These are phyloP conservation scores for Pseudomyrmex flavicornis DNA, from an alignment of 1,140 invertebrate species.

Conservation along the genomic window DNA sequence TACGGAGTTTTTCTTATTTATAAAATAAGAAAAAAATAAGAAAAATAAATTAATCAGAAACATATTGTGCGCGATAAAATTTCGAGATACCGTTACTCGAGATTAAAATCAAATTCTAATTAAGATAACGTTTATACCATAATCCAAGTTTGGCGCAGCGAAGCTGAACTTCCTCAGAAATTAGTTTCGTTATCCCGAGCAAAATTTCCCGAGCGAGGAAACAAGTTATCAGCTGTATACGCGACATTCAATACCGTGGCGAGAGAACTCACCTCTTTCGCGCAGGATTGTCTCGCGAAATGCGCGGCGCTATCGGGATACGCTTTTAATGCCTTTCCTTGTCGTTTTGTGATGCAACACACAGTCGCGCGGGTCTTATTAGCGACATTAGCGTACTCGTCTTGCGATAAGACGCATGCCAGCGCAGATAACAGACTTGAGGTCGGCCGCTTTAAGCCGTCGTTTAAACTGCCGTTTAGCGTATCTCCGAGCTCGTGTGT, in stretches of 20 bases:
- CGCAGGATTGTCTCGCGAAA: conserved; percentile 1
- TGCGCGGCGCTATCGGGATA: background rate
- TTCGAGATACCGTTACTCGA: background rate
- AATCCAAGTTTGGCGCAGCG: background rate
- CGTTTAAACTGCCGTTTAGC: background rate
- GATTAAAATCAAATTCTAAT: background rate
- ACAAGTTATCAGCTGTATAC: background rate
- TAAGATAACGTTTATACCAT: background rate
- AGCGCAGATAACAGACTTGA: conserved; percentile 31
- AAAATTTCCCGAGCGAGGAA: background rate
- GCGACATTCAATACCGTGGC: background rate
- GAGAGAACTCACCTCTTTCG: background rate
- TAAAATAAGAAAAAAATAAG: no score
- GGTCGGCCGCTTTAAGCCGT: conserved; percentile 10
- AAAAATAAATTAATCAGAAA: no score
- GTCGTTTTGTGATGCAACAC: conserved; percentile 14
- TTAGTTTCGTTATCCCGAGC: background rate
- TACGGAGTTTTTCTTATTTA: no score
- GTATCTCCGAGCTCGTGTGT: background rate
- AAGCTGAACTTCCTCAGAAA: background rate
- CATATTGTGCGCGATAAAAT: background rate
- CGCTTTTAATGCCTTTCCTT: conserved; percentile 24
- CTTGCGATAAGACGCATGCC: conserved; percentile 30
- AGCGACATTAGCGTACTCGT: conserved; percentile 33
- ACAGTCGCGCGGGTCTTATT: conserved; percentile 1